phyloP scores from a whole-genome alignment of 1,140 invertebrate genomes.

The Lepidurus arcticus region DNA sequence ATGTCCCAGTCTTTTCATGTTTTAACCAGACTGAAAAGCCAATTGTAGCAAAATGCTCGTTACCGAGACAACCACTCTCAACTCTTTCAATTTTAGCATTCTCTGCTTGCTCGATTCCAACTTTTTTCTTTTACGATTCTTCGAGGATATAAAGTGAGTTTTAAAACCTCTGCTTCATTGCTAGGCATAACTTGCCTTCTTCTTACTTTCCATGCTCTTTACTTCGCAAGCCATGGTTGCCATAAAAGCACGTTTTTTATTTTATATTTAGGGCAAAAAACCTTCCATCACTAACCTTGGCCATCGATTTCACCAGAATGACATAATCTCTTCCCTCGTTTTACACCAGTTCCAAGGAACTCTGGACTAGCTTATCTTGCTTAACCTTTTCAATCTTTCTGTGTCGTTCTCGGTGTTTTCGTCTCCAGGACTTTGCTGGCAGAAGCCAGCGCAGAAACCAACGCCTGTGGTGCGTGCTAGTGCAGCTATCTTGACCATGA shows the following conservation, averaged over 20 bases:
- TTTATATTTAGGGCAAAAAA: too few relatives aligned
- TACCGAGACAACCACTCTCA: neutral
- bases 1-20: neutral
- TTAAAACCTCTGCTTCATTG: neutral
- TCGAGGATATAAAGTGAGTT: neutral
- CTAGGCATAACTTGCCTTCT: neutral
- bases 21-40: neutral
- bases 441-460: neutral
- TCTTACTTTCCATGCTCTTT: neutral
- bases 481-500: neutral
- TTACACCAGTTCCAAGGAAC: neutral
- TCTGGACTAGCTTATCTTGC: neutral
- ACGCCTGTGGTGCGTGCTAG: too few relatives aligned
- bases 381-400: conserved; percentile 10
- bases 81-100: neutral
- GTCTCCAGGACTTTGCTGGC: neutral
- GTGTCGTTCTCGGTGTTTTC: neutral
- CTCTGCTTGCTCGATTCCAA: neutral
- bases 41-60: neutral
- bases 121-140: neutral
- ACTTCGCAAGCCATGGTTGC: neutral
- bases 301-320: conserved; percentile 18
- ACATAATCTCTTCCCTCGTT: neutral
- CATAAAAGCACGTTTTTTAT: neutral
- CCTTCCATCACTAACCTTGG: neutral